Evolutionary conservation across 1,140 invertebrate genomes (phyloP).

Genomic region (Bombus confusus): DNA sequence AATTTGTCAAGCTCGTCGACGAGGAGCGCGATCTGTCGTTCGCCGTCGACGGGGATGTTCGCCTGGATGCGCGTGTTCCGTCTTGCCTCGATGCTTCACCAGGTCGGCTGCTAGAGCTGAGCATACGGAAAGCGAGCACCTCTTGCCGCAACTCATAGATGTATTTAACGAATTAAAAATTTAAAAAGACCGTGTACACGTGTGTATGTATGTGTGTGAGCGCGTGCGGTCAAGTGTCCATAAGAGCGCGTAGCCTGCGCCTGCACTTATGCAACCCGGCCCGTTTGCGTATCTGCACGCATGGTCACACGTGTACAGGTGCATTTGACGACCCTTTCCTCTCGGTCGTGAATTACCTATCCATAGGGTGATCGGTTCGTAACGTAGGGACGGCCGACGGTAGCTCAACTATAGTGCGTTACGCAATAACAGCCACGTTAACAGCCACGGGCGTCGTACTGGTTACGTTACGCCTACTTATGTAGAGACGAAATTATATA

Average conservation of each 20-base stretch:
- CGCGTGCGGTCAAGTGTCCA: neutral
- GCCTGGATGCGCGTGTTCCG: conserved; percentile 81
- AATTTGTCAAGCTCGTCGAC: conserved; percentile 55
- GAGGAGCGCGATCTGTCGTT: conserved; percentile 60
- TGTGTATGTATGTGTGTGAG: neutral
- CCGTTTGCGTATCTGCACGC: neutral
- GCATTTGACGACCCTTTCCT: conserved; percentile 20
- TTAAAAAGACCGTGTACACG: conserved; percentile 35
- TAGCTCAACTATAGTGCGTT: conserved; percentile 67
- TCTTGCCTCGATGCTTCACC: conserved; percentile 77
- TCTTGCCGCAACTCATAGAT: conserved; percentile 32
- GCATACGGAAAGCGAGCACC: neutral
- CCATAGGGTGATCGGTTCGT: conserved; percentile 55
- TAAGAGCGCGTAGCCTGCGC: neutral
- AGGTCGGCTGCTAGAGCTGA: conserved; percentile 75
- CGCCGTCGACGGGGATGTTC: conserved; percentile 76
- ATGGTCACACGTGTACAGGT: conserved; percentile 46
- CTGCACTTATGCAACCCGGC: neutral
- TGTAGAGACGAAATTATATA: conserved; percentile 39
- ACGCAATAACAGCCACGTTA: conserved; percentile 54
- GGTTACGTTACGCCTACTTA: conserved; percentile 45
- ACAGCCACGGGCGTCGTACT: conserved; percentile 51
- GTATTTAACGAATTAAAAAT: conserved; percentile 51
- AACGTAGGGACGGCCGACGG: conserved; percentile 54
- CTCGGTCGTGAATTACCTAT: conserved; percentile 46